These are phyloP conservation scores for Peromyscus polionotus DNA, from an alignment of 2,113 vertebrate species.

Conservation along the genomic window DNA sequence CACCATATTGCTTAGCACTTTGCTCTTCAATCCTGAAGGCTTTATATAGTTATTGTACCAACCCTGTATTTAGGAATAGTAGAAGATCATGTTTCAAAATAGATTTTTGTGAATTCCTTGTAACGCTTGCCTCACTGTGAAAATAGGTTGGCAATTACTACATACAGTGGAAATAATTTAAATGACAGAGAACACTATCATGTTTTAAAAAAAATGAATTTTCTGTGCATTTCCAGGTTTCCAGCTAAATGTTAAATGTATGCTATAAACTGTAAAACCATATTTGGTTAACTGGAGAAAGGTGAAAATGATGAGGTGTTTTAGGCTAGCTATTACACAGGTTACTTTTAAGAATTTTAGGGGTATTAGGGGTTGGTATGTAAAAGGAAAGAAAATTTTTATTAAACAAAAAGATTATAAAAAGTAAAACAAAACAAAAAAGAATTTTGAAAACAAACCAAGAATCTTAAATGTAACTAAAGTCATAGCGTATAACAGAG, in stretches of 20 bases:
- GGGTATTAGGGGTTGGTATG: too few relatives aligned
- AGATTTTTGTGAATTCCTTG: background rate
- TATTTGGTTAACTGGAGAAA: background rate
- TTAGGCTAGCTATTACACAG: background rate
- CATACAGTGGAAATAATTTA: background rate
- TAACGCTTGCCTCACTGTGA: background rate
- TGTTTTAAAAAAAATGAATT: slow-evolving; percentile 33
- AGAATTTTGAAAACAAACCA: background rate
- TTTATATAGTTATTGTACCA: background rate
- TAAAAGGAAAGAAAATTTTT: too few relatives aligned
- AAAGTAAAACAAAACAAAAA: too few relatives aligned
- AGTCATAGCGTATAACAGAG: slow-evolving; percentile 12
- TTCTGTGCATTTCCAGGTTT: background rate
- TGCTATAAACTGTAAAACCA: background rate
- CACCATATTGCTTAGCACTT: background rate
- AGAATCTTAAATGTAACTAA: slow-evolving; percentile 41
- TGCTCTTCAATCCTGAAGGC: background rate
- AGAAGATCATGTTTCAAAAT: background rate
- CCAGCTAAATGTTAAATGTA: slow-evolving; percentile 26
- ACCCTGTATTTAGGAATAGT: background rate
- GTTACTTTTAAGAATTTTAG: background rate
- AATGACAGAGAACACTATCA: slow-evolving; percentile 6
- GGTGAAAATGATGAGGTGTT: background rate
- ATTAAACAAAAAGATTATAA: too few relatives aligned
- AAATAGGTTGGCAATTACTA: background rate